Percentiles rank a stretch among this genome's conserved stretches.
These are phyloP conservation scores for Eupithecia abbreviata DNA, from an alignment of 2,888 invertebrate species.

Conservation along the genomic window DNA sequence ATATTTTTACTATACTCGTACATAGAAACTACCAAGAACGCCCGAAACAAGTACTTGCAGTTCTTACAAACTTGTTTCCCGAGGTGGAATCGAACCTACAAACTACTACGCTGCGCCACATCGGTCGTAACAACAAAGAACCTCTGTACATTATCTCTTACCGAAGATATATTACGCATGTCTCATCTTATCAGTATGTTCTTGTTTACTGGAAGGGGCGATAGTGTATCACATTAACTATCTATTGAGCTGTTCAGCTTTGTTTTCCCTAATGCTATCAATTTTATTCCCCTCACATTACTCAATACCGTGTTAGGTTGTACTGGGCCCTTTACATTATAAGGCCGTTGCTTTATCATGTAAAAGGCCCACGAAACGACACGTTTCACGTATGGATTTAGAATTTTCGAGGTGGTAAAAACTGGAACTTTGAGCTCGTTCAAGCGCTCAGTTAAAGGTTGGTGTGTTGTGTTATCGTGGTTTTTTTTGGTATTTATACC, in stretches of 20 bases:
- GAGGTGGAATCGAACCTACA: no score
- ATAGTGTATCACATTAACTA: conserved; percentile 23
- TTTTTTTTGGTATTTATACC: no score
- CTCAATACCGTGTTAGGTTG: neutral
- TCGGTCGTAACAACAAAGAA: neutral
- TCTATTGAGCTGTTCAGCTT: conserved; percentile 25
- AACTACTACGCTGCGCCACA: neutral
- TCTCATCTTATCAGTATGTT: conserved; percentile 10
- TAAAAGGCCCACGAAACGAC: no score
- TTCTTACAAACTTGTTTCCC: no score
- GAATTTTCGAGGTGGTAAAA: neutral
- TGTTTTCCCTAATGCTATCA: conserved; percentile 37
- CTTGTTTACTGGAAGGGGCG: conserved; percentile 22
- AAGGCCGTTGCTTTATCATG: neutral
- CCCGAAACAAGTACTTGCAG: no score
- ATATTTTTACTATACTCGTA: no score
- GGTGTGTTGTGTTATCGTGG: no score
- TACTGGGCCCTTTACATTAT: neutral
- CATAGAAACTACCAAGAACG: no score
- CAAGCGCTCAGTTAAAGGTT: no score
- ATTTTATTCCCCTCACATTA: conserved; percentile 26
- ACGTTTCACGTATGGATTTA: neutral
- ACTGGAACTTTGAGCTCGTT: no score
- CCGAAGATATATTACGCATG: neutral
- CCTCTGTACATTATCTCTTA: neutral